These are phyloP conservation scores for Drosophila emarginata DNA, from an alignment of 2,888 invertebrate species.

Conservation along the genomic window DNA sequence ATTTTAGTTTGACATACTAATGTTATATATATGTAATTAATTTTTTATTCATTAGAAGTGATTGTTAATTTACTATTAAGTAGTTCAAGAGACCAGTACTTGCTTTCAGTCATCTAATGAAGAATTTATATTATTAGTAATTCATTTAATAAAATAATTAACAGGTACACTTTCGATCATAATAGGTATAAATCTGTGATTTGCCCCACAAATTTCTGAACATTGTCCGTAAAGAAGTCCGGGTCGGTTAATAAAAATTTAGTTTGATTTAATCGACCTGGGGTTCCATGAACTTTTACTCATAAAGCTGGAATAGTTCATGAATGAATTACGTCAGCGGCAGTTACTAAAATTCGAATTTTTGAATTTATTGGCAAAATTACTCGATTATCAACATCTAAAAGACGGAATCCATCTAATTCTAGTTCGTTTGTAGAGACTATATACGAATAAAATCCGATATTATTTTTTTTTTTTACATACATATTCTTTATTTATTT, in stretches of 20 bases:
- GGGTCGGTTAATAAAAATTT: constrained; percentile 84
- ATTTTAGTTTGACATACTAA: constrained; percentile 88
- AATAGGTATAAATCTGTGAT: constrained; percentile 92
- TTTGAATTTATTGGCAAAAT: constrained; percentile 85
- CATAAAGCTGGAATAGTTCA: constrained; percentile 86
- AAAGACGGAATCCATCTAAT: constrained; percentile 64
- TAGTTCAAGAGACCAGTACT: constrained; percentile 89
- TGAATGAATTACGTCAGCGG: constrained; percentile 86
- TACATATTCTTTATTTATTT: too few relatives aligned
- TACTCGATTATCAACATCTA: constrained; percentile 87
- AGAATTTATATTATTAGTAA: constrained; percentile 80
- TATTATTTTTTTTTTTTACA: too few relatives aligned
- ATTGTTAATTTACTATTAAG: constrained; percentile 85
- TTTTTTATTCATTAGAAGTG: constrained; percentile 85
- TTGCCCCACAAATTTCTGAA: constrained; percentile 91
- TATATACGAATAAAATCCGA: constrained; percentile 87
- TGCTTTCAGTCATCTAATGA: constrained; percentile 88
- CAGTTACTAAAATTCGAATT: constrained; percentile 84
- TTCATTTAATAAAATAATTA: constrained; percentile 85
- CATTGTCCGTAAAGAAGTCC: constrained; percentile 90
- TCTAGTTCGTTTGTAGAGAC: constrained; percentile 82
- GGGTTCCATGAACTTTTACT: constrained; percentile 86
- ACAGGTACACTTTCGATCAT: constrained; percentile 85
- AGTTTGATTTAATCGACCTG: constrained; percentile 86
- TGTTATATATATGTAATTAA: constrained; percentile 84